Base-by-base conservation (phyloP, 2,888 invertebrate genomes). In the Chesias legatella region DNA sequence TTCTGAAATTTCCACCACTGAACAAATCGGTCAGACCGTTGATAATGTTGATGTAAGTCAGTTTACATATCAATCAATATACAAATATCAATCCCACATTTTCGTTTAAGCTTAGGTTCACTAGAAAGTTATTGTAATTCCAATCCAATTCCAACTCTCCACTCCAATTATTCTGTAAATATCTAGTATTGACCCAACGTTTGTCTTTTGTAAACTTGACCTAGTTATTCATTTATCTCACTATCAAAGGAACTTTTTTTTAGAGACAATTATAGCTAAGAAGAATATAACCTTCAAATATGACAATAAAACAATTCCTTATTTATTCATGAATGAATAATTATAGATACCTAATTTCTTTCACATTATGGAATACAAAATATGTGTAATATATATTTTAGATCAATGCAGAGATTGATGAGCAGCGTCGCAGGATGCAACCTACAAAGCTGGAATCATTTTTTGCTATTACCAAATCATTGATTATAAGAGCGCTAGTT, bases 401-500 rank as follows among this genome's bases (percentile, higher is more conserved):
- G 88, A 69, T 86, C 48, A 83, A 84, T 68, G 79, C 79, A 46
- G 71, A 88, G 58, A 79, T 80, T 47, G 86, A 83, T 43, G 86
- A 79, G 53, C 76, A 83, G 53, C 71, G 81, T 22, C 79, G 65
- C 29, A 74, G 74, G 53, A 81, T 80, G 80, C 92, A 91, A 63
- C 93, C 93, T 11, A 81, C 91, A 6, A 91, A 91, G 76, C 72
- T 93, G 81, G 95, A 95, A 73, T 94, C 94, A 3, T 95, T 95
- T 70, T 92, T 95, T 73, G 92, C 94, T 0, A 90, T 97, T 47
- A 90, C 94, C 5, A 98, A 98, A 79, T 95, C 96, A 0, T 84
- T 98, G 42, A 92, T 97, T 30, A 90, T 98, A 36, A 91, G 98
- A 60, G 97, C 94, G 45, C 82, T 98, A 39, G 94, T 98, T 51